Evolutionary conservation across 1,140 invertebrate genomes (phyloP).

Genomic region (Manduca sexta): DNA sequence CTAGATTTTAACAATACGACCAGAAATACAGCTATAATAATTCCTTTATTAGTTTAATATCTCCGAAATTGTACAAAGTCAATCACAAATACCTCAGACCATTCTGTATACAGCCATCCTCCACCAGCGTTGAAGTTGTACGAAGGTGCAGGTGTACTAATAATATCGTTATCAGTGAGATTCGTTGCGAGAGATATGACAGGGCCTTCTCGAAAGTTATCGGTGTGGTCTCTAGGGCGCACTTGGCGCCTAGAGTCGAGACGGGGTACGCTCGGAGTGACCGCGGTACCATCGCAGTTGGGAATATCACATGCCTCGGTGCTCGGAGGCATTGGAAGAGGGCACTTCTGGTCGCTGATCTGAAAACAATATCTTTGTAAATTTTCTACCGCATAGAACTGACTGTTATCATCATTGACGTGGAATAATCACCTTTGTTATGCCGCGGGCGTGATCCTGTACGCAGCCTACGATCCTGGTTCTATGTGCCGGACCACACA

Average conservation of each 20-base stretch:
- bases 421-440: slow-evolving; percentile 49
- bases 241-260: slow-evolving; percentile 55
- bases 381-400: too few relatives aligned
- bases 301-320: slow-evolving; percentile 56
- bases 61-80: neutral
- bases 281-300: slow-evolving; percentile 54
- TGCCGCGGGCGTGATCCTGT: slow-evolving; percentile 62
- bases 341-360: slow-evolving; percentile 67
- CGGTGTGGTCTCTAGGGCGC: slow-evolving; percentile 42
- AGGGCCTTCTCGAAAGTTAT: slow-evolving; percentile 52
- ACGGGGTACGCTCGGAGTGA: slow-evolving; percentile 29
- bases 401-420: too few relatives aligned
- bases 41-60: too few relatives aligned
- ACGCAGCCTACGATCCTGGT: slow-evolving; percentile 63
- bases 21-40: too few relatives aligned
- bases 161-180: slow-evolving; percentile 40
- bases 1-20: too few relatives aligned
- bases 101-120: slow-evolving; percentile 64
- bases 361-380: too few relatives aligned
- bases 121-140: slow-evolving; percentile 51
- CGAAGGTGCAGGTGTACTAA: slow-evolving; percentile 28
- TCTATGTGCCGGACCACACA: slow-evolving; percentile 62
- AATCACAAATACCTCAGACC: slow-evolving; percentile 46
- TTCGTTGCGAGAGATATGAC: slow-evolving; percentile 46
- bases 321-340: slow-evolving; percentile 57